These are phyloP conservation scores for Muscidifurax raptorellus DNA, from an alignment of 1,140 invertebrate species.

Conservation along the genomic window DNA sequence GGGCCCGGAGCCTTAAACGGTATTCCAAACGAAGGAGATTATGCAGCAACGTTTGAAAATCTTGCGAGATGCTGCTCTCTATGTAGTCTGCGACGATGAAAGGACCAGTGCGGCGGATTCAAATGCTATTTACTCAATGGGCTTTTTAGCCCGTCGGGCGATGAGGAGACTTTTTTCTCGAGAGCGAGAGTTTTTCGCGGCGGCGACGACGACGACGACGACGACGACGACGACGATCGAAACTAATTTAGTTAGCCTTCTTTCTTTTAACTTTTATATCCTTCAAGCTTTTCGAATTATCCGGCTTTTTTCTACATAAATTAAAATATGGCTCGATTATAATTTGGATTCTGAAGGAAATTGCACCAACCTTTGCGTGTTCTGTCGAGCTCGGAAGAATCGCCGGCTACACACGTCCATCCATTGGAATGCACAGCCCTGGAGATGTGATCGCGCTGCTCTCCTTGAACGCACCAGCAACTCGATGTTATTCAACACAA, in stretches of 20 bases:
- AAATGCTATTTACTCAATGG: slow-evolving; percentile 49
- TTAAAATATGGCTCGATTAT: no score
- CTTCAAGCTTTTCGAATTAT: no score
- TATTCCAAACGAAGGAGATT: slow-evolving; percentile 48
- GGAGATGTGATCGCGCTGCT: no score
- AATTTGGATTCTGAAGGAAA: no score
- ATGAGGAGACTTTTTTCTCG: background rate
- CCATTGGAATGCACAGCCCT: no score
- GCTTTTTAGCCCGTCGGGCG: background rate
- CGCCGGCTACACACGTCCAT: background rate
- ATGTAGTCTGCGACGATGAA: background rate
- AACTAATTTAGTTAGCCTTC: slow-evolving; percentile 44
- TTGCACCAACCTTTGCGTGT: background rate
- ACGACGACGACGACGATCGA: background rate
- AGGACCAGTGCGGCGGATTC: slow-evolving; percentile 38
- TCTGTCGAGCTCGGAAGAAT: background rate
- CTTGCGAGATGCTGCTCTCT: slow-evolving; percentile 27
- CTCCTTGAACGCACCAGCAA: no score
- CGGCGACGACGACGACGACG: no score
- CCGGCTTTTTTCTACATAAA: no score
- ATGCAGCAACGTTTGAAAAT: slow-evolving; percentile 43
- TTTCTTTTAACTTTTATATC: slow-evolving; percentile 33
- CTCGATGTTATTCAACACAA: no score
- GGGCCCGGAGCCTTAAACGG: slow-evolving; percentile 32
- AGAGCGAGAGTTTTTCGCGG: background rate